phyloP scores from a whole-genome alignment of 2,113 vertebrate species.

The Poecile atricapillus region DNA sequence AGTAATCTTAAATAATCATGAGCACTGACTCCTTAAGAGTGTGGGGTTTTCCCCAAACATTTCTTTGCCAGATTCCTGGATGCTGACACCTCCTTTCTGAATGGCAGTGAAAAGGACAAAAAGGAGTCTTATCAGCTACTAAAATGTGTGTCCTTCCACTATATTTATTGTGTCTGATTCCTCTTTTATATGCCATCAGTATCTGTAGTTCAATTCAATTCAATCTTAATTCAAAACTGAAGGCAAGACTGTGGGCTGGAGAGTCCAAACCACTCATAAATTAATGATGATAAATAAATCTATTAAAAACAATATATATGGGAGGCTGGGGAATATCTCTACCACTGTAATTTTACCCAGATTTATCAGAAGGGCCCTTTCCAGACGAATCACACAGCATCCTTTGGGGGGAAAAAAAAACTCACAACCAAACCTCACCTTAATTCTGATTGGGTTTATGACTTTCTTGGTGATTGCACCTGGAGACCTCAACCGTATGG shows the following conservation, averaged over 20 bases:
- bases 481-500: constrained; percentile 76
- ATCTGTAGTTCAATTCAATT: not conserved
- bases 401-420: rapidly evolving
- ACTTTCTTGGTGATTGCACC: constrained; percentile 81
- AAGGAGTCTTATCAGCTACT: not conserved
- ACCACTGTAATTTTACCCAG: not conserved
- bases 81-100: not conserved
- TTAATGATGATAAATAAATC: not conserved
- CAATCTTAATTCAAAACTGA: not conserved
- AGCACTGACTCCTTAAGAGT: not conserved
- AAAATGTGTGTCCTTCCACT: not conserved
- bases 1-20: not conserved
- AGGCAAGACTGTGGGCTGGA: not conserved
- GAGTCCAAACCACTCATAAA: not conserved
- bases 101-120: not conserved
- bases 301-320: not conserved
- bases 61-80: not conserved
- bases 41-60: not conserved
- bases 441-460: constrained; percentile 75
- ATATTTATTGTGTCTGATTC: not conserved
- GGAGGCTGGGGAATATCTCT: not conserved
- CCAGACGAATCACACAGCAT: not conserved
- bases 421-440: constrained; percentile 57
- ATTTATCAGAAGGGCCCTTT: not conserved
- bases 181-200: not conserved